Evolutionary conservation across 2,888 invertebrate genomes (phyloP).

Genomic region (Pantelozetes paolii): DNA sequence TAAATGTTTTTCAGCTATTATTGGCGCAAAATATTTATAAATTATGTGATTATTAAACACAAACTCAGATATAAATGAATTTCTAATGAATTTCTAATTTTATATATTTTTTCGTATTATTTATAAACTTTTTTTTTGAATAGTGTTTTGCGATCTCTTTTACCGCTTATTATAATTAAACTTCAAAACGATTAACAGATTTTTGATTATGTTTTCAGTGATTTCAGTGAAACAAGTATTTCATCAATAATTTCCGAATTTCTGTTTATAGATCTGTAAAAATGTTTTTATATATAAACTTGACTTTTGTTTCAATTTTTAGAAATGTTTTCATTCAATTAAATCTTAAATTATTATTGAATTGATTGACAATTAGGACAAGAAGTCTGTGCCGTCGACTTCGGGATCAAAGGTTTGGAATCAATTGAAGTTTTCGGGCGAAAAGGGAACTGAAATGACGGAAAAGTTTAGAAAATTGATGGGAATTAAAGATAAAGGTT

Average conservation of each 20-base stretch:
- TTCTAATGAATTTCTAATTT: constrained; percentile 13
- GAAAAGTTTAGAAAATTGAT: constrained; percentile 93
- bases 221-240: too few relatives aligned
- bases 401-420: constrained; percentile 61
- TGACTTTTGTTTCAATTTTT: neutral
- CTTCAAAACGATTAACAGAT: too few relatives aligned
- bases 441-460: constrained; percentile 83
- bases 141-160: too few relatives aligned
- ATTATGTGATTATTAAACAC: neutral
- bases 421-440: constrained; percentile 79
- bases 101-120: neutral
- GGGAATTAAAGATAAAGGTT: constrained; percentile 69
- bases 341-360: neutral
- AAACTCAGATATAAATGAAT: constrained; percentile 22
- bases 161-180: too few relatives aligned
- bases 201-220: too few relatives aligned
- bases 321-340: neutral
- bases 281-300: neutral
- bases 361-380: neutral
- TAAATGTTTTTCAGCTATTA: constrained; percentile 4
- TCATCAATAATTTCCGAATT: too few relatives aligned
- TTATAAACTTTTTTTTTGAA: neutral
- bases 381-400: neutral
- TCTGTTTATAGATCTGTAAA: too few relatives aligned
- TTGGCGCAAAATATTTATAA: constrained; percentile 18